Conservation (phyloP, 2,113 vertebrate genomes). For the Indri indri region DNA sequence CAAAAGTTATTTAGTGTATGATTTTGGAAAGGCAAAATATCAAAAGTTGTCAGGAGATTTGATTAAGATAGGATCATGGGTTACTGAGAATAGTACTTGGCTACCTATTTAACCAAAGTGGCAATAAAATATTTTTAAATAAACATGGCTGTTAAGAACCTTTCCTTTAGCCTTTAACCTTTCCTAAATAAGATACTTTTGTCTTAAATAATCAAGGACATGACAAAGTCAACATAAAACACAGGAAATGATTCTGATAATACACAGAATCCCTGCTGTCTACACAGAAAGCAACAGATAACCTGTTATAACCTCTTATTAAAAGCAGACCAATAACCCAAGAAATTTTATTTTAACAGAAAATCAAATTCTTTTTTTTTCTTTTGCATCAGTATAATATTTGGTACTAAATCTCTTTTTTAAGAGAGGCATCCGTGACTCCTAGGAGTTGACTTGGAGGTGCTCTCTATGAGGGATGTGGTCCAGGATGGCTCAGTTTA, state of each 20-base stretch:
- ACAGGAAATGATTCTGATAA: neutral
- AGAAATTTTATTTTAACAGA: neutral
- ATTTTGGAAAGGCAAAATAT: neutral
- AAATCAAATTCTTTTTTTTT: neutral
- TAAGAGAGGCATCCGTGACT: neutral
- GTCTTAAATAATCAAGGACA: neutral
- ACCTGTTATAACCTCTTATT: neutral
- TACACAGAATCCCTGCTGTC: neutral
- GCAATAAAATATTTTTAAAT: neutral
- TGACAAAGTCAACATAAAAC: neutral
- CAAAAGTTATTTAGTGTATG: slow-evolving; percentile 3
- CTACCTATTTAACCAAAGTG: neutral
- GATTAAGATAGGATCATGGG: neutral
- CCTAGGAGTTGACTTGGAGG: neutral
- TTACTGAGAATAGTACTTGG: neutral
- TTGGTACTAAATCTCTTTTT: neutral
- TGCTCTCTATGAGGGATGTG: neutral
- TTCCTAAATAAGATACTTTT: neutral
- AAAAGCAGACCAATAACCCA: neutral
- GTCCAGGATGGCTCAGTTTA: neutral
- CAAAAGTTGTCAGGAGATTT: neutral
- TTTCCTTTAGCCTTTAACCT: neutral
- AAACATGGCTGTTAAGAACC: neutral
- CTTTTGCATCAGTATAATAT: neutral
- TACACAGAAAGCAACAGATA: neutral